phyloP scores from a whole-genome alignment of 1,140 invertebrate genomes.

The Drosophila hydei region DNA sequence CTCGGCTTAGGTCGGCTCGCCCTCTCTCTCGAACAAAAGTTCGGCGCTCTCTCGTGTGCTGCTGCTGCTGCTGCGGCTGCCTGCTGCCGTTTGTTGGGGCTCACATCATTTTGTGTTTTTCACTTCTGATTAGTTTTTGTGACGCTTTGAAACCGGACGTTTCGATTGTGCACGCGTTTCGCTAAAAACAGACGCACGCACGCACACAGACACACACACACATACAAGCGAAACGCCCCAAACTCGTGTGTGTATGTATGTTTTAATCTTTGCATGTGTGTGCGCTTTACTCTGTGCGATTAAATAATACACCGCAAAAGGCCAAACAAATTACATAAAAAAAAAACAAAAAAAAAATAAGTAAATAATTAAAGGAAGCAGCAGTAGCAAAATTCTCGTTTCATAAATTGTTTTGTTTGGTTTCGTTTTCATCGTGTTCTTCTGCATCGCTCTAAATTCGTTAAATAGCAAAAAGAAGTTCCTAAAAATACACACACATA shows the following conservation, averaged over 20 bases:
- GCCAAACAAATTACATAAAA: conserved; percentile 69
- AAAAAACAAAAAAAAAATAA: conserved; percentile 55
- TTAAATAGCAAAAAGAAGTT: conserved; percentile 46
- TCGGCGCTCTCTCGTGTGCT: conserved; percentile 16
- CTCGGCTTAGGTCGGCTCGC: conserved; percentile 5
- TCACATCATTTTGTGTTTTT: conserved; percentile 56
- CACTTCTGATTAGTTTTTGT: conserved; percentile 71
- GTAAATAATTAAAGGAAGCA: conserved; percentile 26
- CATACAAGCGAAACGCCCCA: conserved; percentile 31
- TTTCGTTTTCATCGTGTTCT: conserved; percentile 61
- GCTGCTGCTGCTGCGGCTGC: conserved; percentile 13
- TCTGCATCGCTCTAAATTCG: conserved; percentile 25
- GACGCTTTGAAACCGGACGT: conserved; percentile 71
- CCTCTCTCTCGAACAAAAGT: conserved; percentile 29
- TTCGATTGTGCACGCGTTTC: conserved; percentile 56
- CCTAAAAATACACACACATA: conserved; percentile 46
- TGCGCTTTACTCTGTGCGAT: conserved; percentile 54
- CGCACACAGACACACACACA: conserved; percentile 26
- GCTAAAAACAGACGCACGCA: conserved; percentile 40
- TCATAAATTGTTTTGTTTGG: conserved; percentile 58
- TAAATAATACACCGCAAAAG: conserved; percentile 80
- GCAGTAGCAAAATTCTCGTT: conserved; percentile 37
- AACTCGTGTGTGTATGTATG: conserved; percentile 27
- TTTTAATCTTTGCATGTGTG: conserved; percentile 39
- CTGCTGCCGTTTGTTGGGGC: conserved; percentile 20